phyloP scores from a whole-genome alignment of 53 echinoderm and acorn worm genomes.

The Antedon mediterranea region DNA sequence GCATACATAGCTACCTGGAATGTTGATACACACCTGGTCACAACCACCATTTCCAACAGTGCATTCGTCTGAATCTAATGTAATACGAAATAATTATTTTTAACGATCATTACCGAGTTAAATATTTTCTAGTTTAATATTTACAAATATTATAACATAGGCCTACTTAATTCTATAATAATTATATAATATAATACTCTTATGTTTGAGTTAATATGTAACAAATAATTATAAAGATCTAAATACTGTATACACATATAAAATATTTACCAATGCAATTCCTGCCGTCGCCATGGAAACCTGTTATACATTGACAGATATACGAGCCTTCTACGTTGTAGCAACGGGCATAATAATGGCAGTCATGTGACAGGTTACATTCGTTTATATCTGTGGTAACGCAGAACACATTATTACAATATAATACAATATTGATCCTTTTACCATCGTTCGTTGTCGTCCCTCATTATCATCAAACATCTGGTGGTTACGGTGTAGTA shows the following conservation, averaged over 20 bases:
- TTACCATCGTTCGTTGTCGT: not conserved
- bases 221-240: no score
- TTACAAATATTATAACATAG: no score
- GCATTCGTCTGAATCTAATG: constrained; percentile 3
- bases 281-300: constrained; percentile 82
- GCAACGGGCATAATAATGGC: constrained; percentile 60
- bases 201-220: no score
- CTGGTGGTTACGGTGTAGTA: no score
- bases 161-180: no score
- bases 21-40: not conserved
- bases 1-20: constrained; percentile 4
- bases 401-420: no score
- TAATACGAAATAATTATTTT: no score
- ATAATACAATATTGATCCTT: not conserved
- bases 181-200: no score
- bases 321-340: constrained; percentile 85
- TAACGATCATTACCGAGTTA: no score
- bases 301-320: constrained; percentile 79
- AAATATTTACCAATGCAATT: constrained; percentile 51
- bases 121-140: no score
- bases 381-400: constrained; percentile 96
- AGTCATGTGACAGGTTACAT: constrained; percentile 44
- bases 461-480: constrained; percentile 20
- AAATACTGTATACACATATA: no score
- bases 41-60: not conserved